A percentile compares a stretch with the other conserved stretches of the same genome.
Conservation (phyloP, 2,797 vertebrate genomes). For the Spatula clypeata region DNA sequence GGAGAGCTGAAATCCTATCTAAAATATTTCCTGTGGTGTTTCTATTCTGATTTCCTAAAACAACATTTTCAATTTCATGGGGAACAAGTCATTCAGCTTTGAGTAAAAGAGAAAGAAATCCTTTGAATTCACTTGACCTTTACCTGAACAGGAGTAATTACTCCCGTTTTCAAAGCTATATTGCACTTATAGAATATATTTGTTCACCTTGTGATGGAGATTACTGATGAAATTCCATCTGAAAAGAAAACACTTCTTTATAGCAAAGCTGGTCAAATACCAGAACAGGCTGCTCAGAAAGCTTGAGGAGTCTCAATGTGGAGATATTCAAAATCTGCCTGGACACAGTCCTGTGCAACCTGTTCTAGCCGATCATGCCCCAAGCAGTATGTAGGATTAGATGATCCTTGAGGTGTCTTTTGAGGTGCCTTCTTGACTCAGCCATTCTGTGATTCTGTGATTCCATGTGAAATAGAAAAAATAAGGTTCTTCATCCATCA, state of each 20-base stretch:
- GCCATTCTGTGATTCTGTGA: not conserved
- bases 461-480: not conserved
- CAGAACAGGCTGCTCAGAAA: not conserved
- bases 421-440: not conserved
- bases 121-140: not conserved
- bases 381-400: not conserved
- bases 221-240: not conserved
- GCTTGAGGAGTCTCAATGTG: not conserved
- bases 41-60: conserved; percentile 9
- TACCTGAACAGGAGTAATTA: not conserved
- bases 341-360: fast-evolving
- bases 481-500: not conserved
- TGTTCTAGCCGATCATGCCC: not conserved
- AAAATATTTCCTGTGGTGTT: not conserved
- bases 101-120: not conserved
- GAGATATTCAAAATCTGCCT: not conserved
- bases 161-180: not conserved
- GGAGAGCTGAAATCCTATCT: not conserved
- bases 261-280: not conserved
- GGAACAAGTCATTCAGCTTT: not conserved
- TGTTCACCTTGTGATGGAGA: not conserved
- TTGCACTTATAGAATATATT: not conserved
- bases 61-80: not conserved
- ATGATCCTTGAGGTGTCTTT: not conserved
- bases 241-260: not conserved